Evolutionary conservation across 2,113 vertebrate species (phyloP), one percentile per base, ranked within the genome.

Genomic region (Seriola quinqueradiata): DNA sequence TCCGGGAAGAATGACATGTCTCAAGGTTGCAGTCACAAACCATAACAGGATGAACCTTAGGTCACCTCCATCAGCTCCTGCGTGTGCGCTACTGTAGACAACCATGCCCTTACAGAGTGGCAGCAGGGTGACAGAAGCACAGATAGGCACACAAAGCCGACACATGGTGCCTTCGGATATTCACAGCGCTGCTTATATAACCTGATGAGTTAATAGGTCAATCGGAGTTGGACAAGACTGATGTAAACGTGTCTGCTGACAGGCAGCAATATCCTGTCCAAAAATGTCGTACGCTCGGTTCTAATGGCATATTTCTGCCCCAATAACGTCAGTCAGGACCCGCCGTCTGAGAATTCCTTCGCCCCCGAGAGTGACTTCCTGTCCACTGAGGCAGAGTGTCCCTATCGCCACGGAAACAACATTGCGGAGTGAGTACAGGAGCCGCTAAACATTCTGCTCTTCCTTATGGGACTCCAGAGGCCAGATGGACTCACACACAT

Each of bases 1-100:
- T 90, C 81, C 88, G 91, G 92, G 88, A 94, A 91, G 38, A 94
- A 89, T 93, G 84, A 92, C 69, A 83, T 59, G 57, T 82, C 90
- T 93, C 94, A 95, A 95, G 95, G 95, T 92, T 88, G 88, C 81
- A 59, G 76, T 81, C 75, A 38, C 85, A 85, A 81, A 93, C 84
- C 92, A 94, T 94, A 95, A 95, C 95, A 95, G 95, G 94, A 95
- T 94, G 93, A 85, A 86, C 93, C 82, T 81, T 12, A 70, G 87
- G 75, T 89, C 90, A 87, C 79, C 82, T 81, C 83, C 85, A 71
- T 70, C 64, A 42, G 72, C 91, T 69, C 74, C 90, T 92, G 93
- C 94, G 91, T 92, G 84, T 92, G 87, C 46, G 86, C 80, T 87
- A 80, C 84, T 88, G 87, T 86, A 71, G 82, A 88, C 70, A 55